A percentile compares a stretch with the other conserved stretches of the same genome.
Evolutionary conservation across 2,113 vertebrate genomes (phyloP).

Genomic region (Hipposideros armiger): DNA sequence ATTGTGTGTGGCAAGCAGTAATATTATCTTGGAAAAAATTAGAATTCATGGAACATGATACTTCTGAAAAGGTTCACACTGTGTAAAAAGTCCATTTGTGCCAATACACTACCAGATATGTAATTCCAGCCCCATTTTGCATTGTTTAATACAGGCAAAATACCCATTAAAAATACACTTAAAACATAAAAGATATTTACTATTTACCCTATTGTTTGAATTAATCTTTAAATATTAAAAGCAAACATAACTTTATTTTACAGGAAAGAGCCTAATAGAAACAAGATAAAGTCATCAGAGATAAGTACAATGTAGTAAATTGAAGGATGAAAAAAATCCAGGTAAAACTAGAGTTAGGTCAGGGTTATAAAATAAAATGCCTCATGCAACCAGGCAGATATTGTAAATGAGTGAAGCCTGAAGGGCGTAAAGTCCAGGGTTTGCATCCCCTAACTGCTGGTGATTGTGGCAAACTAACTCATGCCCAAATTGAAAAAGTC

Average conservation of each 20-base stretch:
- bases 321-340: background rate
- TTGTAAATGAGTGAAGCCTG: background rate
- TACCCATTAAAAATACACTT: conserved; percentile 65
- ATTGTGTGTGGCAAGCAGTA: conserved; percentile 51
- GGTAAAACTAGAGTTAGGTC: background rate
- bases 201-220: conserved; percentile 39
- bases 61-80: conserved; percentile 72
- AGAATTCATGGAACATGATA: conserved; percentile 70
- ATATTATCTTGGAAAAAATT: conserved; percentile 60
- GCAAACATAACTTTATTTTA: conserved; percentile 56
- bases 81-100: conserved; percentile 83
- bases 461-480: background rate
- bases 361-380: conserved; percentile 22
- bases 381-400: background rate
- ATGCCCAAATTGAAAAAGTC: background rate
- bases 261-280: conserved; percentile 26
- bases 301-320: conserved; percentile 32
- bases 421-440: background rate
- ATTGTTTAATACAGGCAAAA: conserved; percentile 68
- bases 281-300: conserved; percentile 50
- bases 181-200: conserved; percentile 59
- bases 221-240: conserved; percentile 64
- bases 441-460: background rate
- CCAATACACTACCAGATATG: background rate
- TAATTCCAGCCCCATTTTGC: conserved; percentile 62